These are phyloP conservation scores for Percopsis transmontana DNA, from an alignment of 2,113 vertebrate species.

Conservation along the genomic window DNA sequence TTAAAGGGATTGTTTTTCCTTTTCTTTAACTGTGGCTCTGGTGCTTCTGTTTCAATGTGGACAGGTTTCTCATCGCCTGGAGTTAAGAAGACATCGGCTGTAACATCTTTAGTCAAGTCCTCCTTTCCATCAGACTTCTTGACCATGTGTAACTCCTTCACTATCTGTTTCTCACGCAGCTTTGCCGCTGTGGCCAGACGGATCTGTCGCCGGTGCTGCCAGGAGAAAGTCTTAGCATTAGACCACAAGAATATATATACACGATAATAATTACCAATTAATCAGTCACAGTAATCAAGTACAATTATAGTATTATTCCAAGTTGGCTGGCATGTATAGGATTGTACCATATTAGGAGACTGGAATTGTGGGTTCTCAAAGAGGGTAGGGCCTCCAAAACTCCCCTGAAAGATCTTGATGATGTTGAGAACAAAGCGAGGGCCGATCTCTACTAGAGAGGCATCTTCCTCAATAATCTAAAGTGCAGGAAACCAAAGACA, in stretches of 20 bases:
- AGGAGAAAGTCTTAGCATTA: slow-evolving; percentile 4
- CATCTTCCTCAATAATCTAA: slow-evolving; percentile 96
- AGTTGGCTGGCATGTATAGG: neutral
- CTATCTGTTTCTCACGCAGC: slow-evolving; percentile 87
- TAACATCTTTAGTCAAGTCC: slow-evolving; percentile 82
- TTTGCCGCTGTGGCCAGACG: slow-evolving; percentile 84
- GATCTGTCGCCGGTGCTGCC: slow-evolving; percentile 85
- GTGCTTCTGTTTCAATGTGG: slow-evolving; percentile 80
- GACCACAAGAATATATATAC: neutral
- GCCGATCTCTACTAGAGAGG: slow-evolving; percentile 92
- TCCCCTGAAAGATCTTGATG: slow-evolving; percentile 96
- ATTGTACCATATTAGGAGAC: slow-evolving; percentile 90
- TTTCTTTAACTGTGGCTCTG: slow-evolving; percentile 78
- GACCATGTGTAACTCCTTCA: slow-evolving; percentile 86
- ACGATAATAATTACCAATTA: neutral
- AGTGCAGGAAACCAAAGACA: neutral
- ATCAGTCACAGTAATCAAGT: neutral
- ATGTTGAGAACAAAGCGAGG: slow-evolving; percentile 96
- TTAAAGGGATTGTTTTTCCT: slow-evolving; percentile 85
- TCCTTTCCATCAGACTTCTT: slow-evolving; percentile 79
- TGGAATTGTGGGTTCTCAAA: slow-evolving; percentile 90
- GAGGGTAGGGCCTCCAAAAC: slow-evolving; percentile 94
- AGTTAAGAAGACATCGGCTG: slow-evolving; percentile 86
- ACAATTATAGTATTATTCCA: neutral
- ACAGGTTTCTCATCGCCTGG: slow-evolving; percentile 83